Evolutionary conservation across 92 coral and sea anemone genomes (phyloP).

Genomic region (Epizoanthus ramosus): DNA sequence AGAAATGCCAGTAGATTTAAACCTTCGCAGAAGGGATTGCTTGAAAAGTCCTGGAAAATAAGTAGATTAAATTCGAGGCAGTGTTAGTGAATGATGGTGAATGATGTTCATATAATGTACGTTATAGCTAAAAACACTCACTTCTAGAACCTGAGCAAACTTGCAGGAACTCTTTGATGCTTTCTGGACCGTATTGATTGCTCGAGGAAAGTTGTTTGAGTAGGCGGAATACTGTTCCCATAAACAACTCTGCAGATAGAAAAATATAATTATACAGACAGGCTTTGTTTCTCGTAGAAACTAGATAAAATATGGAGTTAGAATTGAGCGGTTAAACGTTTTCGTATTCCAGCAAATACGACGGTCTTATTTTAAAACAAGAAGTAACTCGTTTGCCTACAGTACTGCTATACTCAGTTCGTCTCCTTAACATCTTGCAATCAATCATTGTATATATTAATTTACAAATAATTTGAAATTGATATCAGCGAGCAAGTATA

Average conservation of each 20-base stretch:
- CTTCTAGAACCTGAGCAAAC: constrained; percentile 57
- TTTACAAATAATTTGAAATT: no score
- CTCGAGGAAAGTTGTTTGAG: constrained; percentile 71
- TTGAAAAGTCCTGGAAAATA: constrained; percentile 49
- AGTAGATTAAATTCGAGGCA: background rate
- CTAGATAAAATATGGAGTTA: no score
- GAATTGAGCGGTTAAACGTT: no score
- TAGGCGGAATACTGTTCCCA: constrained; percentile 52
- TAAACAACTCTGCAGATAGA: constrained; percentile 40
- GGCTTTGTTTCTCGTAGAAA: background rate
- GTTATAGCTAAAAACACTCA: background rate
- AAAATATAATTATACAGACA: background rate
- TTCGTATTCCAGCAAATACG: no score
- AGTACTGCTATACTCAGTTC: no score
- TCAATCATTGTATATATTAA: no score
- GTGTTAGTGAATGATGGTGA: background rate
- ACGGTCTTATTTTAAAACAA: no score
- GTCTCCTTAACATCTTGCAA: no score
- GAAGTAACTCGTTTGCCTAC: no score
- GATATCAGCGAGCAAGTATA: no score
- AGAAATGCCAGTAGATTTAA: constrained; percentile 64
- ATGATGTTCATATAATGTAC: background rate
- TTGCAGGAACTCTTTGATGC: constrained; percentile 36
- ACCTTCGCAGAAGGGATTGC: constrained; percentile 57
- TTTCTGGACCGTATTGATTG: constrained; percentile 56